Percentiles rank a stretch among this genome's conserved stretches.
phyloP scores from a whole-genome alignment of 2,113 vertebrate genomes.

The Chaenogobius annularis region DNA sequence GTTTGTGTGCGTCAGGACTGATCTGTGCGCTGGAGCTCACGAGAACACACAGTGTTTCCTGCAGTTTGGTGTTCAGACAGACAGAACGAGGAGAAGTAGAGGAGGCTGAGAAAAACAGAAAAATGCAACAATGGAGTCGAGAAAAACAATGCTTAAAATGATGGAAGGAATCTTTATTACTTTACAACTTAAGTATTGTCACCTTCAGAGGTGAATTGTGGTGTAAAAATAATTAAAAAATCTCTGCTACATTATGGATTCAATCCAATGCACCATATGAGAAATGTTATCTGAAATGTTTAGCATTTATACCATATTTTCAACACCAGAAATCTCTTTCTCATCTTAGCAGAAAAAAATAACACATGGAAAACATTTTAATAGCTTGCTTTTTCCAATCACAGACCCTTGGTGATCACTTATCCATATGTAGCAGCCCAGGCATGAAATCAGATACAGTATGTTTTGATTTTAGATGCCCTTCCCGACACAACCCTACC shows the following conservation, averaged over 20 bases:
- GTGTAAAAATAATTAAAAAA: no score
- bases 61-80: slow-evolving; percentile 33
- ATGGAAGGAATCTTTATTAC: no score
- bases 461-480: no score
- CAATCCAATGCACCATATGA: background rate
- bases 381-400: background rate
- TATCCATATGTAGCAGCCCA: background rate
- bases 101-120: background rate
- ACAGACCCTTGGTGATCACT: background rate
- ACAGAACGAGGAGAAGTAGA: slow-evolving; percentile 14
- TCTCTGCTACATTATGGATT: no score
- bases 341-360: background rate
- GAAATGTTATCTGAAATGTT: background rate
- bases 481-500: no score
- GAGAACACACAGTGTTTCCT: slow-evolving; percentile 54
- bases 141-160: background rate
- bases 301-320: background rate
- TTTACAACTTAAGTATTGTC: no score
- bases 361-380: background rate
- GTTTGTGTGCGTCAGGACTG: slow-evolving; percentile 53
- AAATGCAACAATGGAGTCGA: background rate
- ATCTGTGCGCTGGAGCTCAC: slow-evolving; percentile 43
- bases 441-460: background rate
- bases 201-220: no score
- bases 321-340: background rate